Evolutionary conservation across 2,113 vertebrate species (phyloP), one percentile per base, ranked within the genome.

Genomic region (Glaucomys volans): DNA sequence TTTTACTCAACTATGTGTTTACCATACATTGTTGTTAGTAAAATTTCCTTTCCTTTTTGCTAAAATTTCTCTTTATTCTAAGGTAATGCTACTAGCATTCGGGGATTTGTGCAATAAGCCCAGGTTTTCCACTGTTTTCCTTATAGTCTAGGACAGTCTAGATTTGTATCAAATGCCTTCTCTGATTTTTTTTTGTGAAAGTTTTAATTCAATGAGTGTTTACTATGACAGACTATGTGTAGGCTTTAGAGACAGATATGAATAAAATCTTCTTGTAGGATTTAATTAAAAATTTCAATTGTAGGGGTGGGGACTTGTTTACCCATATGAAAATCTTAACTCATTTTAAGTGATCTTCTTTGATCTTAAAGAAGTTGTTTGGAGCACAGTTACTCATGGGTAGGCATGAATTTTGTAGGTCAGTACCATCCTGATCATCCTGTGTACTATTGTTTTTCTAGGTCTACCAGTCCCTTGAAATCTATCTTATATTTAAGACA

Each of bases 401-500:
- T 8, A 59, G 12, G 6, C 16, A 2, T 8, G 9, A 82, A 71
- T 71, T 91, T 72, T 35, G n/a, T 57, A 81, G 28, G 44, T 66
- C 14, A 82, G 30, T 66, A 30, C 5, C 81, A 74, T 59, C 32
- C 57, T 82, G 24, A 20, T 54, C 26, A 69, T 54, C 40, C 24
- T 47, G 5, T 13, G 30, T 67, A 16, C 10, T 69, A 7, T 9
- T 95, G 75, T 40, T 26, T 90, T 52, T 62, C 85, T 66, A 50
- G 40, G 17, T 50, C 1, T 72, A 52, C 54, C 35, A 86, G 24
- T 81, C 40, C 91, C 59, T 93, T 90, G 32, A 91, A 83, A 37
- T 82, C 17, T n/a, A 79, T 81, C 52, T 95, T 83, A 82, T 95
- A 87, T 59, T 84, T 24, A 90, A 87, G 97, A 93, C 62, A 89